Conservation (phyloP, 2,797 vertebrate genomes). For the Chelon auratus region DNA sequence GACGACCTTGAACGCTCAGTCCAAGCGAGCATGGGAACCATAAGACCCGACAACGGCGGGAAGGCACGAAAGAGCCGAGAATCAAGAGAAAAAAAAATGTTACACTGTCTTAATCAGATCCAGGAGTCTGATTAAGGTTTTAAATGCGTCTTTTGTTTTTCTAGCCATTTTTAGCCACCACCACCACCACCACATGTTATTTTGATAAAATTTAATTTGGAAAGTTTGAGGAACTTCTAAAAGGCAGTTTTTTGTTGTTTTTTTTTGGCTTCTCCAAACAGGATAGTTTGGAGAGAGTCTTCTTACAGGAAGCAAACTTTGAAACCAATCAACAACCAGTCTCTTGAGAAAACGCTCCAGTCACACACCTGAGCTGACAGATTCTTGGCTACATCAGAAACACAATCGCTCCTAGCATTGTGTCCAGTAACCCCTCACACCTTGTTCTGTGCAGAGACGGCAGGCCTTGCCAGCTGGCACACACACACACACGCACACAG, state of each 20-base stretch:
- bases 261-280: background rate
- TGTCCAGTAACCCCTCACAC: slow-evolving; percentile 46
- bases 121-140: background rate
- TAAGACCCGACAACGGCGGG: background rate
- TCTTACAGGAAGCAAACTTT: slow-evolving; percentile 2
- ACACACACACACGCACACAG: slow-evolving; percentile 15
- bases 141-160: background rate
- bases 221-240: slow-evolving; percentile 5
- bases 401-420: slow-evolving; percentile 33
- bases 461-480: slow-evolving; percentile 47
- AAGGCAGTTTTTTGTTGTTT: accelerated
- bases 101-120: background rate
- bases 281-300: background rate
- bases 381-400: slow-evolving; percentile 44
- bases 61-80: too few species aligned
- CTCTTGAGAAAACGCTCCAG: background rate
- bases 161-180: background rate
- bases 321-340: slow-evolving; percentile 5
- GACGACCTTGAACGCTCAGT: background rate
- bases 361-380: slow-evolving; percentile 47
- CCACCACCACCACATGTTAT: background rate
- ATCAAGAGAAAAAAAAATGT: too few species aligned
- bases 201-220: background rate
- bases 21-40: background rate
- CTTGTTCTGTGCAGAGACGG: slow-evolving; percentile 13